phyloP scores from a whole-genome alignment of 2,797 vertebrate species.

The Chelidonichthys spinosus region DNA sequence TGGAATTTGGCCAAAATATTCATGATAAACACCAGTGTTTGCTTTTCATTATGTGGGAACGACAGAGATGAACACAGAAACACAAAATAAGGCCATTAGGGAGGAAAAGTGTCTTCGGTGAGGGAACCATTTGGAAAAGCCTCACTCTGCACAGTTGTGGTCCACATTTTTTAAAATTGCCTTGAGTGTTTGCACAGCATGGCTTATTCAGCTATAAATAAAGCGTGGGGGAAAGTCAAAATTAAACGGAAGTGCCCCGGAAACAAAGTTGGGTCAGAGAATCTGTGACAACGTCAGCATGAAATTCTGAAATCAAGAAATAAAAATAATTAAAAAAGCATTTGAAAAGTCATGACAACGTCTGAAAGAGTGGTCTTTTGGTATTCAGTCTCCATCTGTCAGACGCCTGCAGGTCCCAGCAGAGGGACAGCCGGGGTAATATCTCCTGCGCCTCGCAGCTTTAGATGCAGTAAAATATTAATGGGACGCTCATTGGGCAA shows the following conservation, averaged over 20 bases:
- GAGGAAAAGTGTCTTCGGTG: conserved; percentile 19
- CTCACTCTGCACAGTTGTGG: conserved; percentile 74
- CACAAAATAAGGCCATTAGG: conserved; percentile 38
- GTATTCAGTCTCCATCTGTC: conserved; percentile 40
- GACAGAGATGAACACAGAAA: conserved; percentile 43
- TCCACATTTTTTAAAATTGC: conserved; percentile 67
- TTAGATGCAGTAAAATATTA: conserved; percentile 79
- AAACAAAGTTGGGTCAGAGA: conserved; percentile 34
- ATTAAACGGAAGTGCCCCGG: conserved; percentile 14
- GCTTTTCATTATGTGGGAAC: conserved; percentile 49
- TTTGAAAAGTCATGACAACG: conserved; percentile 34
- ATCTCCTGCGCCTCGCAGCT: conserved; percentile 69
- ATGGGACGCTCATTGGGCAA: conserved; percentile 70
- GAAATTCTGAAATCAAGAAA: neutral
- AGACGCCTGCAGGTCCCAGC: conserved; percentile 41
- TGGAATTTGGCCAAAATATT: conserved; percentile 41
- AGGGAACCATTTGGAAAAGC: conserved; percentile 59
- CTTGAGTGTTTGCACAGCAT: conserved; percentile 49
- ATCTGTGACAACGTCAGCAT: conserved; percentile 1
- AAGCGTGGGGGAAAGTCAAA: conserved; percentile 26
- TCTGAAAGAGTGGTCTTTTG: conserved; percentile 45
- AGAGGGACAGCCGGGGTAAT: conserved; percentile 52
- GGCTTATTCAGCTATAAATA: conserved; percentile 57
- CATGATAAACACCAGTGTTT: conserved; percentile 41
- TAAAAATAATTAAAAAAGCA: neutral